Conservation (phyloP, 2,888 invertebrate genomes). For the Eupeodes luniger region DNA sequence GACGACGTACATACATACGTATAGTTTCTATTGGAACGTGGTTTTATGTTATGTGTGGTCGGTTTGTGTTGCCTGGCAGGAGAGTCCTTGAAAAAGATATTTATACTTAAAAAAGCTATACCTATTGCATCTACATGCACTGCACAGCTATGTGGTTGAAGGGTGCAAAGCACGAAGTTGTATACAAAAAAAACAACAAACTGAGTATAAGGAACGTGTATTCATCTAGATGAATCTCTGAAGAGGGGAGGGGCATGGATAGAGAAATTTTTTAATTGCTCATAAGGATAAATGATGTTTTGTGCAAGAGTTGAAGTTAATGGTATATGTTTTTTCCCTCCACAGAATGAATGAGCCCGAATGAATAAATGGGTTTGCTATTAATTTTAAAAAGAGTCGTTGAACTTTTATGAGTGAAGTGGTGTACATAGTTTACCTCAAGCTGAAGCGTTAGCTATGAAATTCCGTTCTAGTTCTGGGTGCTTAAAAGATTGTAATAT, state of each 20-base stretch:
- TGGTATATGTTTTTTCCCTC: constrained; percentile 1
- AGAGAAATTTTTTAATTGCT: constrained; percentile 59
- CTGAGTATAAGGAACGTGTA: constrained; percentile 16
- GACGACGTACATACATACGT: no score
- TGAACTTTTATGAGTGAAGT: constrained; percentile 41
- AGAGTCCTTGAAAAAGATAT: constrained; percentile 59
- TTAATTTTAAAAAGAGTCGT: constrained; percentile 43
- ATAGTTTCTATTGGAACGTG: constrained; percentile 36
- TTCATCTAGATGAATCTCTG: constrained; percentile 37
- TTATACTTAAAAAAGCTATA: constrained; percentile 25
- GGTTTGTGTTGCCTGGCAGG: constrained; percentile 25
- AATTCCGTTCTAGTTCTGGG: not conserved
- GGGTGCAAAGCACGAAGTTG: constrained; percentile 11
- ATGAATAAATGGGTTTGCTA: constrained; percentile 39
- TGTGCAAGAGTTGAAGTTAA: constrained; percentile 48
- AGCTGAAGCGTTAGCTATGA: constrained; percentile 2
- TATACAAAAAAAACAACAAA: not conserved
- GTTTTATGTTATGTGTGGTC: constrained; percentile 33
- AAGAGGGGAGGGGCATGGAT: not conserved
- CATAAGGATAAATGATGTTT: constrained; percentile 50
- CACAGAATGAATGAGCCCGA: constrained; percentile 41
- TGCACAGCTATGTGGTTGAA: not conserved
- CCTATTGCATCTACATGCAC: not conserved
- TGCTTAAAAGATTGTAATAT: not conserved
- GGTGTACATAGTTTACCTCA: constrained; percentile 1